Evolutionary conservation across 1,140 invertebrate species (phyloP).

Genomic region (Monomorium pharaonis): DNA sequence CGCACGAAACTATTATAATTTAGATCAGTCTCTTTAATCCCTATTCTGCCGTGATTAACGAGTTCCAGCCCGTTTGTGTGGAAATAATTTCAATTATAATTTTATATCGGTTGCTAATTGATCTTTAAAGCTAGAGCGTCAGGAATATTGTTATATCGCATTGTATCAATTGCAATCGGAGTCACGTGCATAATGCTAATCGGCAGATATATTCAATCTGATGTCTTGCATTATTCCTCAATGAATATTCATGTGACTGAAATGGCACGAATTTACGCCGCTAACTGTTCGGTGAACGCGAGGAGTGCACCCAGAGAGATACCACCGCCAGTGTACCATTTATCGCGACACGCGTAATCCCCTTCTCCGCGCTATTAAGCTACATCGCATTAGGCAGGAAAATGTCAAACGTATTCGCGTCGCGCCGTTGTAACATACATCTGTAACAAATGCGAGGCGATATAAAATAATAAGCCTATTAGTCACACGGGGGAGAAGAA

Average conservation of each 20-base stretch:
- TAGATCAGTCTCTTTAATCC: neutral
- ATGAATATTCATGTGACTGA: neutral
- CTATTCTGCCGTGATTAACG: neutral
- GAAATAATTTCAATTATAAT: neutral
- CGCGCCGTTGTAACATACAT: slow-evolving; percentile 53
- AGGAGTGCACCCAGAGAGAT: neutral
- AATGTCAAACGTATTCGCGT: slow-evolving; percentile 65
- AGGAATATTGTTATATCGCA: too few relatives aligned
- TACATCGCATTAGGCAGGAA: slow-evolving; percentile 76
- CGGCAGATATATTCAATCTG: neutral
- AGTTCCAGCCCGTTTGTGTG: neutral
- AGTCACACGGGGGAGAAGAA: slow-evolving; percentile 77
- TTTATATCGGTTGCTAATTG: neutral
- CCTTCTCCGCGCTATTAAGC: slow-evolving; percentile 77
- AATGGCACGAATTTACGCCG: neutral
- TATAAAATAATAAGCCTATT: slow-evolving; percentile 85
- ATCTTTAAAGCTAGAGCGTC: neutral
- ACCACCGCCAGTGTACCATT: slow-evolving; percentile 41
- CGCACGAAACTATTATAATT: neutral
- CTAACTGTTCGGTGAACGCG: neutral
- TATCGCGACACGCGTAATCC: slow-evolving; percentile 70
- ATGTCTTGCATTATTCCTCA: neutral
- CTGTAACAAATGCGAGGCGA: slow-evolving; percentile 81
- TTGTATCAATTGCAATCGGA: neutral
- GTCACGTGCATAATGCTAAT: neutral